A percentile compares a stretch with the other conserved stretches of the same genome.
Evolutionary conservation across 2,797 vertebrate species (phyloP).

Genomic region (Poeciliopsis turneri): DNA sequence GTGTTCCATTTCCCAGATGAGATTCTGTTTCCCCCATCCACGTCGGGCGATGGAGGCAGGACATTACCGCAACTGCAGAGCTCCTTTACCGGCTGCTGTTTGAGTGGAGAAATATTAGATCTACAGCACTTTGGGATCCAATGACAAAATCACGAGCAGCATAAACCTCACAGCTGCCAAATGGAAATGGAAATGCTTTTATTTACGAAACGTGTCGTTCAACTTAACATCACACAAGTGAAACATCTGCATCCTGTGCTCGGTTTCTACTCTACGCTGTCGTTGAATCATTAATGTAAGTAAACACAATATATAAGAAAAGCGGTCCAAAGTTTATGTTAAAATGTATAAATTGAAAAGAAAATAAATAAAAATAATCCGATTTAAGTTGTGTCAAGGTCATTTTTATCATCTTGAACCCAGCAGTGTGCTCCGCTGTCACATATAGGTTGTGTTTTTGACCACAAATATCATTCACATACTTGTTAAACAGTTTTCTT

Average conservation of each 20-base stretch:
- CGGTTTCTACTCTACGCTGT: not conserved
- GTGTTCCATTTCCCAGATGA: slow-evolving; percentile 76
- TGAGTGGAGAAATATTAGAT: slow-evolving; percentile 39
- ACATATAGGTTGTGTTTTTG: not conserved
- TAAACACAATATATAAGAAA: not conserved
- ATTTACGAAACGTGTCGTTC: not conserved
- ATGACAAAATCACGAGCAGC: not conserved
- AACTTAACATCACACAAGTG: not conserved
- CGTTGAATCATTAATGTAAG: not conserved
- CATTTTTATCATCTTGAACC: not conserved
- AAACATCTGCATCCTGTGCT: not conserved
- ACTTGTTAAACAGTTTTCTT: not conserved
- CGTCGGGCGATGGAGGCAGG: slow-evolving; percentile 58
- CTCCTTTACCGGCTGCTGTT: slow-evolving; percentile 73
- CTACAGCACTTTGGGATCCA: slow-evolving; percentile 52
- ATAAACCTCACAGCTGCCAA: not conserved
- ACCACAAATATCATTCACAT: not conserved
- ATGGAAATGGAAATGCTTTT: not conserved
- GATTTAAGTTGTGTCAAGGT: too few species aligned
- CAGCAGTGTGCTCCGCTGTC: not conserved
- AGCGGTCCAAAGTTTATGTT: not conserved
- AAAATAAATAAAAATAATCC: not conserved
- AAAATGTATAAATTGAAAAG: not conserved
- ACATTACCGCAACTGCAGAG: slow-evolving; percentile 43
- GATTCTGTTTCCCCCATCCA: slow-evolving; percentile 82